Percentiles rank a stretch among this genome's conserved stretches.
Conservation (phyloP, 2,113 vertebrate species). For the Solea solea region DNA sequence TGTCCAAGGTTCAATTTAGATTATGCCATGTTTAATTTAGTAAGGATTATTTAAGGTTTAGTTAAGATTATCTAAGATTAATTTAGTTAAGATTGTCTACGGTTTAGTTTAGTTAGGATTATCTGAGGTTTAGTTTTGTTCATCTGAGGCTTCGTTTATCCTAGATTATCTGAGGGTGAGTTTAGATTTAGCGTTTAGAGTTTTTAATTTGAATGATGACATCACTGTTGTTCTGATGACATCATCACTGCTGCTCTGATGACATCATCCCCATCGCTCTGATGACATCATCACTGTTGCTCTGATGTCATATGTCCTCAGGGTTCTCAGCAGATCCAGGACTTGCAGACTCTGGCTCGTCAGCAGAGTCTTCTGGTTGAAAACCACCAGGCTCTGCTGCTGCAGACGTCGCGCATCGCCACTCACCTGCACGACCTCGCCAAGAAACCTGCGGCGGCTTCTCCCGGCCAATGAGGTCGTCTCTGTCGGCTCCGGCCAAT, state of each 20-base stretch:
- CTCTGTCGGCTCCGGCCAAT: not conserved
- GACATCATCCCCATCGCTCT: too few relatives aligned
- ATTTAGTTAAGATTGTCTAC: too few relatives aligned
- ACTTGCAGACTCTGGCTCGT: constrained; percentile 70
- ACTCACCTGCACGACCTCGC: constrained; percentile 46
- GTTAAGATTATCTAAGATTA: too few relatives aligned
- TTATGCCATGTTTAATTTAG: not conserved
- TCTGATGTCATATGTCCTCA: constrained; percentile 25
- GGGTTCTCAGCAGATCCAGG: constrained; percentile 59
- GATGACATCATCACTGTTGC: not conserved
- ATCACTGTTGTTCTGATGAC: too few relatives aligned
- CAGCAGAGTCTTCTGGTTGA: constrained; percentile 81
- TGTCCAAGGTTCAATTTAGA: not conserved
- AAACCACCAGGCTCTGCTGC: constrained; percentile 77
- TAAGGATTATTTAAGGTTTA: too few relatives aligned
- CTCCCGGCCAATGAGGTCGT: constrained; percentile 5
- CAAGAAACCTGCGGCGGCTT: constrained; percentile 16
- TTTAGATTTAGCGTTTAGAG: too few relatives aligned
- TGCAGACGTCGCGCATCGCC: constrained; percentile 63
- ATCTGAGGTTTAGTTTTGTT: too few relatives aligned
- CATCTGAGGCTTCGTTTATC: too few relatives aligned
- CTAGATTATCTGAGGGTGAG: too few relatives aligned
- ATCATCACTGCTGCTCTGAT: too few relatives aligned
- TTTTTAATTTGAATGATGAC: too few relatives aligned
- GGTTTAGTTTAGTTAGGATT: not conserved